Conservation (phyloP, 2,797 vertebrate genomes). For the Otus scops region DNA sequence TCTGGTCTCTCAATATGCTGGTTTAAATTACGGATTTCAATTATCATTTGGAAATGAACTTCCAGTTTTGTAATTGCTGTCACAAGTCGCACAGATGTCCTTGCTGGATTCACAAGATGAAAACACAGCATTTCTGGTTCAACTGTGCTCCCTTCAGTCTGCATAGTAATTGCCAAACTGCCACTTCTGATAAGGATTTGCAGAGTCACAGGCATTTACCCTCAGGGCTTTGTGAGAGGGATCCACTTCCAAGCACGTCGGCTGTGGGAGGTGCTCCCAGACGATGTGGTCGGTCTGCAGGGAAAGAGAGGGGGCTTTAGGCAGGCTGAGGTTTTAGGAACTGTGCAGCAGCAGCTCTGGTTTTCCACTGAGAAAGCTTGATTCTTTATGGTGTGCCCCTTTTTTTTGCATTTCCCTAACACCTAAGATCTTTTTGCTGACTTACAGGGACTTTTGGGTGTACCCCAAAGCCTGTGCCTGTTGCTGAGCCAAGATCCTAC, state of each 20-base stretch:
- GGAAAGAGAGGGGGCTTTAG: not conserved
- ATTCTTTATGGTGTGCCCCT: not conserved
- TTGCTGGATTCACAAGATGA: not conserved
- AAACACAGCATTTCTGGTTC: not conserved
- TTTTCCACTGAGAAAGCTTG: not conserved
- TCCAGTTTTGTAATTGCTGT: not conserved
- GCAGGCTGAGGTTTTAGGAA: not conserved
- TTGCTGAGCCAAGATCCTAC: not conserved
- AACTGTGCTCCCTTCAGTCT: constrained; percentile 46
- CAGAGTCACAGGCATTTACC: constrained; percentile 77
- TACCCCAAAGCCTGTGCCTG: not conserved
- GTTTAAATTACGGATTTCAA: not conserved
- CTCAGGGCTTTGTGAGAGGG: constrained; percentile 50
- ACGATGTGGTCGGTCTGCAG: constrained; percentile 85
- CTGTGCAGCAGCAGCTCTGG: not conserved
- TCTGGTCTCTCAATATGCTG: not conserved
- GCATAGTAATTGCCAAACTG: constrained; percentile 86
- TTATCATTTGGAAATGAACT: not conserved
- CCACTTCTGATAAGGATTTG: constrained; percentile 87
- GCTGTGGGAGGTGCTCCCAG: constrained; percentile 71
- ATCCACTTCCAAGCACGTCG: constrained; percentile 83
- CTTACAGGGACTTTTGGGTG: not conserved
- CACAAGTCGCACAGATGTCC: not conserved
- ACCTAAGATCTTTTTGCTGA: not conserved
- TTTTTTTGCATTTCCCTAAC: not conserved